Conservation (phyloP, 37 sponge, comb jelly and placozoan genomes). For the Halisarca cf. caerulea region DNA sequence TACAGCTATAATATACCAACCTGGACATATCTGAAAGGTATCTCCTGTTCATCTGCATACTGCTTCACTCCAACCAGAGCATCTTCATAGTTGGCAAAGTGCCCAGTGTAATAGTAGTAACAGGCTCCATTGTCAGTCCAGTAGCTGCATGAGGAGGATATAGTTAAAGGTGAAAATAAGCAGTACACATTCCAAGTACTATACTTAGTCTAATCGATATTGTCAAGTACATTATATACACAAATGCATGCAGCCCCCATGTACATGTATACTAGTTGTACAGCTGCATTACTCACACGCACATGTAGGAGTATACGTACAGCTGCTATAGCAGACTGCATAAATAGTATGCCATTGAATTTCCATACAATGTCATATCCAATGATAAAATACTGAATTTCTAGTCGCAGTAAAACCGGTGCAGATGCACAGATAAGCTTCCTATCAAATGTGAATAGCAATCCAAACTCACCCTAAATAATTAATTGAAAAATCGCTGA, state of each 20-base stretch:
- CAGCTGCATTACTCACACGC: too few species aligned
- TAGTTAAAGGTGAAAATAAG: not conserved
- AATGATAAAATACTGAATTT: not conserved
- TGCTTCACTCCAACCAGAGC: constrained; percentile 62
- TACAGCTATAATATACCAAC: not conserved
- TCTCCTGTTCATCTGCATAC: constrained; percentile 41
- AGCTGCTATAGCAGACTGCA: too few species aligned
- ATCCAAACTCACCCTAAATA: constrained; percentile 65
- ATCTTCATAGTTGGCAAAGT: constrained; percentile 75
- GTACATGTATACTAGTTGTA: too few species aligned
- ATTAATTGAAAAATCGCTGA: constrained; percentile 70
- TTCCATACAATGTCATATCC: too few species aligned
- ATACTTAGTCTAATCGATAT: not conserved
- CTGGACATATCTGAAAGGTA: constrained; percentile 70
- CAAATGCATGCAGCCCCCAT: not conserved
- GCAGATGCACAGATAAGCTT: too few species aligned
- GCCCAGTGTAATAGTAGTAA: constrained; percentile 70
- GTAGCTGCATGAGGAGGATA: constrained; percentile 45
- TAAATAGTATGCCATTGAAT: too few species aligned
- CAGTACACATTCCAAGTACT: not conserved
- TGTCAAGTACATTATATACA: not conserved
- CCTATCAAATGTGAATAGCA: too few species aligned
- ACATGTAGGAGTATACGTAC: too few species aligned
- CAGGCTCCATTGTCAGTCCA: constrained; percentile 90
- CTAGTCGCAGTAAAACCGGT: too few species aligned